phyloP scores from a whole-genome alignment of 92 coral and sea anemone species.

The Pocillopora grandis region DNA sequence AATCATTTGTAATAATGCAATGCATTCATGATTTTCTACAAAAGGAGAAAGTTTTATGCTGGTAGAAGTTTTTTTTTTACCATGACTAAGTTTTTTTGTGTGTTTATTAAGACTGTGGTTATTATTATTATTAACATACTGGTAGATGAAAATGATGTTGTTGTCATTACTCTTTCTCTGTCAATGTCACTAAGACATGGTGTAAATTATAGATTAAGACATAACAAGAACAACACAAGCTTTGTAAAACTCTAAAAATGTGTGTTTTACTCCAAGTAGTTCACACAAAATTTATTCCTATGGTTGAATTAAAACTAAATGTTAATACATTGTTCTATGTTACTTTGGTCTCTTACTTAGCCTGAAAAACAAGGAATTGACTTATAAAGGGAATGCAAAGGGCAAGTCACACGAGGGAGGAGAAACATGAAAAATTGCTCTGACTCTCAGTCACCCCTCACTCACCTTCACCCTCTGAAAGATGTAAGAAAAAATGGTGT shows the following conservation, averaged over 20 bases:
- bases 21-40: slow-evolving; percentile 42
- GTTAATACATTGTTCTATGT: not conserved
- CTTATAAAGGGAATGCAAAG: too few species aligned
- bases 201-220: slow-evolving; percentile 10
- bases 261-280: slow-evolving; percentile 32
- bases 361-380: too few species aligned
- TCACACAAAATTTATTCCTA: slow-evolving; percentile 26
- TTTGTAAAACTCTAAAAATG: slow-evolving; percentile 14
- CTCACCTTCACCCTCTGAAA: too few species aligned
- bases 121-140: slow-evolving; percentile 11
- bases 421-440: too few species aligned
- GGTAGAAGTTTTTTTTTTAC: slow-evolving; percentile 1
- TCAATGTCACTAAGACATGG: slow-evolving; percentile 14
- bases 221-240: not conserved
- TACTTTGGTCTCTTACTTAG: not conserved
- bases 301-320: slow-evolving; percentile 34
- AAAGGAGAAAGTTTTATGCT: not conserved
- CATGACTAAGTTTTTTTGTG: not conserved
- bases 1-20: slow-evolving; percentile 35
- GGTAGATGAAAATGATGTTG: not conserved
- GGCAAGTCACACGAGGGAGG: too few species aligned
- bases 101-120: slow-evolving; percentile 12
- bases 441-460: too few species aligned
- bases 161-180: not conserved
- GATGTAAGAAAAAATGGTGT: too few species aligned